Base-by-base conservation (phyloP, 2,113 vertebrate genomes). In the Lathamus discolor region DNA sequence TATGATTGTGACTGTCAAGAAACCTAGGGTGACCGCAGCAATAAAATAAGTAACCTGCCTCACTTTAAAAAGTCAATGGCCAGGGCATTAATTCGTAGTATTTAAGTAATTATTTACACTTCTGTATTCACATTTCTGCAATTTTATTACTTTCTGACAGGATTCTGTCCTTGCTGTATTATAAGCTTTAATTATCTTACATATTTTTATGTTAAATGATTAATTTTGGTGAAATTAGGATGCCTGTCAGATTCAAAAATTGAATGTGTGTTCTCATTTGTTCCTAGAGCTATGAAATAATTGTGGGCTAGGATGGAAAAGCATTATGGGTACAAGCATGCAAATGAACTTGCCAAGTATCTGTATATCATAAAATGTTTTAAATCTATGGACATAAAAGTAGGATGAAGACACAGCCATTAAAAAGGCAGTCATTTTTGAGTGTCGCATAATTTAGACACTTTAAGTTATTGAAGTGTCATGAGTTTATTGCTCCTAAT, bases 371-470 rank as follows among this genome's bases (percentile, higher is more conserved):
- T 95, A 95, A 92, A 96, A 76, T 73, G 62, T 75, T 77, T 88
- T 92, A 93, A 95, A 94, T 91, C 93, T 93, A n/a, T 8, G 35
- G 88, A 89, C 93, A 86, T 97, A 97, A 96, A 95, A 86, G 77
- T 67, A 93, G 68, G 79, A 88, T 92, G 91, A 92, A 93, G 88
- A 90, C 55, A 83, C 57, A 83, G 68, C 85, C 84, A 92, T 97
- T 97, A 96, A 96, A 97, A 96, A 95, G 82, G 75, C 79, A 84
- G 83, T 97, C 83, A 94, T 97, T 97, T 97, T 88, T 96, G 95
- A 96, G 95, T 97, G 92, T 95, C 88, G 0, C 82, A 90, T 97
- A 94, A 97, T 97, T 97, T 97, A 97, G 97, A 97, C 95, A 95
- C 93, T 95, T 81, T 80, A 97, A 97, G 93, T 97, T 97, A 97